phyloP scores from a whole-genome alignment of 1,140 invertebrate genomes.

The Drosophila tani region DNA sequence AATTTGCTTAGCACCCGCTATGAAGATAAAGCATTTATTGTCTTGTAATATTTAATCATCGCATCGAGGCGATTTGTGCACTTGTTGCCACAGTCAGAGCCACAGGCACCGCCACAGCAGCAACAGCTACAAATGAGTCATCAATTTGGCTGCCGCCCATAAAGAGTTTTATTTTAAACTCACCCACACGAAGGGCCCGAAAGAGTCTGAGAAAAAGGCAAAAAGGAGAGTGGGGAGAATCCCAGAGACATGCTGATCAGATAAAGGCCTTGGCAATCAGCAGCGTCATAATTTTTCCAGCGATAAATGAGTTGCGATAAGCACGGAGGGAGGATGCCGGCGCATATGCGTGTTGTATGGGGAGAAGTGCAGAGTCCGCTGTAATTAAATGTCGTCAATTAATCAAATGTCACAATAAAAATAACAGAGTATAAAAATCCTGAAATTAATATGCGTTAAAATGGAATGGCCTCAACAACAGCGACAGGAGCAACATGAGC shows the following conservation, averaged over 20 bases:
- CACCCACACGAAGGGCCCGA: constrained; percentile 47
- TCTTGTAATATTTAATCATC: constrained; percentile 82
- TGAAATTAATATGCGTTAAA: constrained; percentile 85
- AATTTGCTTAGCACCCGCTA: constrained; percentile 75
- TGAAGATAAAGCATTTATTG: constrained; percentile 78
- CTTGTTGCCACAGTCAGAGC: constrained; percentile 59
- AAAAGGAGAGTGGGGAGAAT: neutral
- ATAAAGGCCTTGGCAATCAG: constrained; percentile 80
- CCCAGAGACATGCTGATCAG: constrained; percentile 53
- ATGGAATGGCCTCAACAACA: constrained; percentile 75
- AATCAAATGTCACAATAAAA: constrained; percentile 85
- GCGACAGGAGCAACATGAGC: constrained; percentile 37
- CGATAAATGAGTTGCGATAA: constrained; percentile 85
- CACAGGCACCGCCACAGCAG: constrained; percentile 3
- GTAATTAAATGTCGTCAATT: constrained; percentile 85
- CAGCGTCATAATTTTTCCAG: constrained; percentile 84
- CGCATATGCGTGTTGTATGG: neutral
- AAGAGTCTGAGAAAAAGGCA: constrained; percentile 1
- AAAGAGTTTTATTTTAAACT: constrained; percentile 64
- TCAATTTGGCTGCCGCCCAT: constrained; percentile 66
- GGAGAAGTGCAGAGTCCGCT: constrained; percentile 38
- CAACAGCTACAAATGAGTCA: constrained; percentile 67
- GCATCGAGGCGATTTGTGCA: constrained; percentile 57
- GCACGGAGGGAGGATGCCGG: constrained; percentile 27
- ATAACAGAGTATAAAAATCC: constrained; percentile 82